Percentiles rank a stretch among this genome's conserved stretches.
These are phyloP conservation scores for Scaptomyza pallida DNA, from an alignment of 1,140 invertebrate genomes.

Conservation along the genomic window DNA sequence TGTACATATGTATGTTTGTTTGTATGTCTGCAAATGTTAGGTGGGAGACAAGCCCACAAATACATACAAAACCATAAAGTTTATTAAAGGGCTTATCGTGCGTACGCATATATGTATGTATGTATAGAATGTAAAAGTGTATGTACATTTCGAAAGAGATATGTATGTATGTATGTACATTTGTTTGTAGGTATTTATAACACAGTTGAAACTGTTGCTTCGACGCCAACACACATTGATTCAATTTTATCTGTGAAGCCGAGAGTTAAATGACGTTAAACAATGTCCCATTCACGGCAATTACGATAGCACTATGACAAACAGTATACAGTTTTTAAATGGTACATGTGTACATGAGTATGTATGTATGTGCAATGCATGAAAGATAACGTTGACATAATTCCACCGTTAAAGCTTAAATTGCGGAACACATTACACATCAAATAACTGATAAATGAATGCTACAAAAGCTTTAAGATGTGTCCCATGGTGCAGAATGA, in stretches of 20 bases:
- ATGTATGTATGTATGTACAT: slow-evolving; percentile 5
- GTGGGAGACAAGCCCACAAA: slow-evolving; percentile 24
- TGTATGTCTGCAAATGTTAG: no score
- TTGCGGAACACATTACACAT: no score
- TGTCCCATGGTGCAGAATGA: no score
- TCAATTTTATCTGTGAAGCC: slow-evolving; percentile 29
- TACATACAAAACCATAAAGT: slow-evolving; percentile 6
- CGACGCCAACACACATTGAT: slow-evolving; percentile 37
- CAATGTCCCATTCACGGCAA: slow-evolving; percentile 20
- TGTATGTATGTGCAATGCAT: neutral
- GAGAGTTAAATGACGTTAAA: slow-evolving; percentile 23
- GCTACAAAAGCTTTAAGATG: no score
- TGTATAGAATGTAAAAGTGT: neutral
- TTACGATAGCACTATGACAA: slow-evolving; percentile 29
- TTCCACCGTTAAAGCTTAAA: neutral
- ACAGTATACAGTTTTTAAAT: slow-evolving; percentile 27
- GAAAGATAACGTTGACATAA: neutral
- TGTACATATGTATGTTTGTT: no score
- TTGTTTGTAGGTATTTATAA: slow-evolving; percentile 10
- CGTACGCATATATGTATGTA: neutral
- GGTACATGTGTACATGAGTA: neutral
- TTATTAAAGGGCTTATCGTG: slow-evolving; percentile 35
- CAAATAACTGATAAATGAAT: no score
- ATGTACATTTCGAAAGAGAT: neutral
- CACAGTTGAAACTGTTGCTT: neutral